phyloP scores from a whole-genome alignment of 1,140 invertebrate species.

The Pemphigus obesinymphae region DNA sequence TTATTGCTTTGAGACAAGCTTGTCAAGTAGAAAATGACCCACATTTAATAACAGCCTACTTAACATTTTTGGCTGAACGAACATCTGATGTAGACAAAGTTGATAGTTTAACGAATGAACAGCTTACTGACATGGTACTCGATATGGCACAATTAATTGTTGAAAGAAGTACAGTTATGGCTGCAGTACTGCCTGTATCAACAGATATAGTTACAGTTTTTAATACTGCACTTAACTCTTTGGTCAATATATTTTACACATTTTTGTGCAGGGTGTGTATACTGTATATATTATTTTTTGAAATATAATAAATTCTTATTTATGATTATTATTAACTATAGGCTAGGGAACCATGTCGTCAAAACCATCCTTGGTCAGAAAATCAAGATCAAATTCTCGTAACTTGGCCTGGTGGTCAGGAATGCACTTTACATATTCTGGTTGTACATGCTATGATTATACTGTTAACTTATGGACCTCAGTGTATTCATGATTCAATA shows the following conservation, averaged over 20 bases:
- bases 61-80: constrained; percentile 68
- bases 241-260: constrained; percentile 72
- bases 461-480: constrained; percentile 72
- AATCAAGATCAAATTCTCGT: constrained; percentile 65
- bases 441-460: constrained; percentile 94
- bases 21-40: constrained; percentile 88
- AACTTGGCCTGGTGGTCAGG: constrained; percentile 77
- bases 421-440: constrained; percentile 78
- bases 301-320: neutral
- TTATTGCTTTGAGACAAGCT: constrained; percentile 70
- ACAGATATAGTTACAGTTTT: constrained; percentile 54
- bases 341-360: constrained; percentile 54
- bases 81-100: constrained; percentile 42
- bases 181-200: constrained; percentile 69
- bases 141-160: constrained; percentile 89
- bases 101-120: constrained; percentile 4
- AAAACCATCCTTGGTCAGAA: constrained; percentile 51
- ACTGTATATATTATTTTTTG: constrained; percentile 47
- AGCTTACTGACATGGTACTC: constrained; percentile 61
- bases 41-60: constrained; percentile 78
- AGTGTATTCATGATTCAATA: constrained; percentile 18
- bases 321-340: constrained; percentile 23
- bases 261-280: constrained; percentile 65
- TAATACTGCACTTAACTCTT: constrained; percentile 64
- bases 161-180: constrained; percentile 83